phyloP scores from a whole-genome alignment of 2,797 vertebrate species.

The Sebastes baramenuke region DNA sequence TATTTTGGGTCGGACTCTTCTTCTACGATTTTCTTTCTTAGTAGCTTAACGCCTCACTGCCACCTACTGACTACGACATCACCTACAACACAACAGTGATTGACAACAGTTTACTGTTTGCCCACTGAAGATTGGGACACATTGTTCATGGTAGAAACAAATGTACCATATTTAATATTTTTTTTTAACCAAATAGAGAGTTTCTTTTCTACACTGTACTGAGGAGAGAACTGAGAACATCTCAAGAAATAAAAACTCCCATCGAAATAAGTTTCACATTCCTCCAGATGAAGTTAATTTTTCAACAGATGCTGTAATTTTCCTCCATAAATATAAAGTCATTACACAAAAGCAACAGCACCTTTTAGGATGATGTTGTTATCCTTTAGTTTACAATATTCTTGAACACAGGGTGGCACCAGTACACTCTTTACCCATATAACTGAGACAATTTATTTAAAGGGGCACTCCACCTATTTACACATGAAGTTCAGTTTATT shows the following conservation, averaged over 20 bases:
- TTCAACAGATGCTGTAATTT: not conserved
- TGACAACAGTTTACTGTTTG: not conserved
- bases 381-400: not conserved
- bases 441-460: not conserved
- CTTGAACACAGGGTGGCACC: conserved; percentile 39
- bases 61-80: conserved; percentile 19
- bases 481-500: not conserved
- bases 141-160: not conserved
- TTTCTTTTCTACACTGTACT: not conserved
- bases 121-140: not conserved
- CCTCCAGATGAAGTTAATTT: not conserved
- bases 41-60: not conserved
- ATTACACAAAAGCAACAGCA: not conserved
- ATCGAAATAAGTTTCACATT: not conserved
- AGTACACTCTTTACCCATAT: not conserved
- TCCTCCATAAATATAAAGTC: not conserved
- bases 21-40: not conserved
- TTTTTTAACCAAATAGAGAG: not conserved
- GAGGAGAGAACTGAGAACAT: not conserved
- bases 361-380: not conserved
- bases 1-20: conserved; percentile 35
- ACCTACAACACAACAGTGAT: not conserved
- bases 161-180: not conserved
- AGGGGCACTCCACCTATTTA: not conserved
- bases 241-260: not conserved